Evolutionary conservation across 2,888 invertebrate genomes (phyloP), one percentile per base, ranked within the genome.

Genomic region (Leptopilina drosophilae): DNA sequence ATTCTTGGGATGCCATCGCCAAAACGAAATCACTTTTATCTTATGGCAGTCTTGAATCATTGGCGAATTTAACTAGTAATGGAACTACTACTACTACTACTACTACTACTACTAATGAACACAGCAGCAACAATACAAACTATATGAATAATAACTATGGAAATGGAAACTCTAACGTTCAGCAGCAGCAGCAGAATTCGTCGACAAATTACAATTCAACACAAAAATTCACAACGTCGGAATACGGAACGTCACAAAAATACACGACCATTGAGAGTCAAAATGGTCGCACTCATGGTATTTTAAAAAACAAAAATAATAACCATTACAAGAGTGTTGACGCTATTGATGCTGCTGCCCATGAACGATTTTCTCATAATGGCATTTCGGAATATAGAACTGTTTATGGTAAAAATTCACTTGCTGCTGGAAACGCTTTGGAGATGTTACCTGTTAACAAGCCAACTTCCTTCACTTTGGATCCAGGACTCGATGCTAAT

Each of bases 1-100:
- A 97, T 87, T 96, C 96, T 40, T 97, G 97, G 96, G 97, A 97
- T 88, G 95, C 95, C 7, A 94, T 97, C 78, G 95, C 96, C 78
- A 96, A 96, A 91, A 96, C 96, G 1, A 94, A 95, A 88, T 95
- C 96, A 82, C 94, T 96, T 91, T 92, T 96, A 69, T 95, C 95
- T 0, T 94, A 94, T 85, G 93, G 94, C 84, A 96, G 95, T 85
- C 92, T 96, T 78, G 96, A 96, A 88, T 95, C 95, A 0, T 91
- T 95, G 78, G 95, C 95, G 15, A 95, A 95, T 89, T 91, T 95
- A 86, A 94, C 95, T 0, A 95, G 95, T 84, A 92, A 92, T 64
- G 93, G 94, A 84, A 89, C 94, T 20, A 20, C 20, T 1, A 20
- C 20, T 1, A 20, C 20, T 1, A 20, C 20, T 1, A 20, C 20